Conservation (phyloP, 2,888 invertebrate genomes). For the Drosophila vallismaia region DNA sequence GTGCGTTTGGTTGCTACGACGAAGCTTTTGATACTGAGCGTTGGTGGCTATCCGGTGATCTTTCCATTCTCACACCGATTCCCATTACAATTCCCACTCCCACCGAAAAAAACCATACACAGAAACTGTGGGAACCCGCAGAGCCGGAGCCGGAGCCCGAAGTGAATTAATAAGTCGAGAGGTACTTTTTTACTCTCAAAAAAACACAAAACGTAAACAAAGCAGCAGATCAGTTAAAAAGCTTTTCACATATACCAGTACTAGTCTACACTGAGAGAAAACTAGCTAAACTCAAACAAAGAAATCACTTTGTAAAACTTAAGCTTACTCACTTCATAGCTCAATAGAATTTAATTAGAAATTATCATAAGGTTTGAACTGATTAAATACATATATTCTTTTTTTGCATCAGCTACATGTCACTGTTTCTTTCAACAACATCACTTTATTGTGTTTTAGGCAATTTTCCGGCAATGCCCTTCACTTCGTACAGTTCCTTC, state of each 20-base stretch:
- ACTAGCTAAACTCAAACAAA: too few species aligned
- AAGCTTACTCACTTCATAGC: neutral
- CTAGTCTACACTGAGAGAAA: conserved; percentile 17
- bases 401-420: neutral
- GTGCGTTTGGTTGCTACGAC: conserved; percentile 66
- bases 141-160: conserved; percentile 1
- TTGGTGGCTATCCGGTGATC: conserved; percentile 25
- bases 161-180: conserved; percentile 14
- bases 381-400: neutral
- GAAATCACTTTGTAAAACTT: neutral
- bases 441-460: conserved; percentile 21
- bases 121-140: conserved; percentile 9
- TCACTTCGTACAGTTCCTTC: conserved; percentile 43
- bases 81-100: conserved; percentile 2
- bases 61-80: conserved; percentile 5
- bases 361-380: neutral
- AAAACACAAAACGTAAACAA: conserved; percentile 37
- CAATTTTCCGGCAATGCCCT: conserved; percentile 55
- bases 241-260: conserved; percentile 4
- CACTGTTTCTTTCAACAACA: neutral
- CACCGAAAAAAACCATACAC: conserved; percentile 26
- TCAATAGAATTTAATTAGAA: neutral
- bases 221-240: conserved; percentile 18
- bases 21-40: conserved; percentile 52
- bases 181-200: conserved; percentile 9